These are phyloP conservation scores for Lepidostoma basale DNA, from an alignment of 1,140 invertebrate genomes.

Conservation along the genomic window DNA sequence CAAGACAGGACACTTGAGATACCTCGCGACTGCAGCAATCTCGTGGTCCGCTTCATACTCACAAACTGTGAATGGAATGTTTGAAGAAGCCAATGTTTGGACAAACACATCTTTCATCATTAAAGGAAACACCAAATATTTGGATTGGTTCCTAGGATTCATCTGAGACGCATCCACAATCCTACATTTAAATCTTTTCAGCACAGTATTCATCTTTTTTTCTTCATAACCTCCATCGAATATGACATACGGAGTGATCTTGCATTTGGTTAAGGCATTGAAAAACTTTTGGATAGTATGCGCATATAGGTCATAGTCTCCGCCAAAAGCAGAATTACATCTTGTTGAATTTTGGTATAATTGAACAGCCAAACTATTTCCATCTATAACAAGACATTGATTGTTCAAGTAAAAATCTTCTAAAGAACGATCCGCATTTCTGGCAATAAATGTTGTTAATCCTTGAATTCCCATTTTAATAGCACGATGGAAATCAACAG, in stretches of 20 bases:
- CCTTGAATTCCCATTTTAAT: conserved; percentile 83
- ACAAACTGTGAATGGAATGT: conserved; percentile 71
- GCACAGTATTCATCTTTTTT: conserved; percentile 75
- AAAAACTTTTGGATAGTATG: conserved; percentile 72
- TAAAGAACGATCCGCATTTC: conserved; percentile 69
- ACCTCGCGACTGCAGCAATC: conserved; percentile 76
- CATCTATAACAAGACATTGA: conserved; percentile 80
- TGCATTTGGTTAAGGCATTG: conserved; percentile 71
- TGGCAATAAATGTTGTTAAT: conserved; percentile 79
- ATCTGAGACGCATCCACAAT: conserved; percentile 61
- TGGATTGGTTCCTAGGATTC: conserved; percentile 55
- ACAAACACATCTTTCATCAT: conserved; percentile 75
- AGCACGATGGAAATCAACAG: no score
- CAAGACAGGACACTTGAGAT: conserved; percentile 80
- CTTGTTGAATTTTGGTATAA: conserved; percentile 70
- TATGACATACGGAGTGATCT: conserved; percentile 76
- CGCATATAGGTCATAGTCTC: conserved; percentile 83
- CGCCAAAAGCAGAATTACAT: conserved; percentile 77
- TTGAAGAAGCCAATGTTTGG: conserved; percentile 67
- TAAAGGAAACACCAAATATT: conserved; percentile 69
- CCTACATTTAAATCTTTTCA: conserved; percentile 67
- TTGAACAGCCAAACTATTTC: conserved; percentile 76
- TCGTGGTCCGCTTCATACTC: conserved; percentile 88
- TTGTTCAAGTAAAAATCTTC: conserved; percentile 70
- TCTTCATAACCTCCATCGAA: conserved; percentile 83